phyloP scores from a whole-genome alignment of 1,140 invertebrate genomes.

The Leptestheria dahalacensis region DNA sequence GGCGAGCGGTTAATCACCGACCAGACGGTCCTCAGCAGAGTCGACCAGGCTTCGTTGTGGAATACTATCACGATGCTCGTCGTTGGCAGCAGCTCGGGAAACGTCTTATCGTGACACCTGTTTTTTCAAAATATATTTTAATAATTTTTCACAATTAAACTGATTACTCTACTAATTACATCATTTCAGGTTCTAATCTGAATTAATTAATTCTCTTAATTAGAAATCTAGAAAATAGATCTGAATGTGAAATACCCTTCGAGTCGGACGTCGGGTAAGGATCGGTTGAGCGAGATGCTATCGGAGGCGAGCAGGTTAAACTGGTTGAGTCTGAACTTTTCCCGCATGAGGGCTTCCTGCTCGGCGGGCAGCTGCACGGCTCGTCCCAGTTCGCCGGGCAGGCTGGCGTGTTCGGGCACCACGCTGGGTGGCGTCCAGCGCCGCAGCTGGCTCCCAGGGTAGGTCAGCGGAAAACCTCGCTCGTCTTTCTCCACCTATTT shows the following conservation, averaged over 20 bases:
- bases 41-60: slow-evolving; percentile 97
- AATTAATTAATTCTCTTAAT: too few relatives aligned
- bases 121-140: slow-evolving; percentile 21
- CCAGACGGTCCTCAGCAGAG: slow-evolving; percentile 84
- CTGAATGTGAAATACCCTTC: slow-evolving; percentile 49
- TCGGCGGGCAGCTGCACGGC: slow-evolving; percentile 71
- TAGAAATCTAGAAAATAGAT: neutral
- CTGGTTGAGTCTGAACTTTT: slow-evolving; percentile 94
- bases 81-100: slow-evolving; percentile 59
- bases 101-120: slow-evolving; percentile 62
- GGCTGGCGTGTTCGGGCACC: slow-evolving; percentile 46
- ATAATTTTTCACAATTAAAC: neutral
- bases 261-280: slow-evolving; percentile 83
- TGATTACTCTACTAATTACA: too few relatives aligned
- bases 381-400: slow-evolving; percentile 75
- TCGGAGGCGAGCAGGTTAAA: slow-evolving; percentile 97
- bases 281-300: slow-evolving; percentile 91
- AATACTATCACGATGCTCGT: slow-evolving; percentile 93
- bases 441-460: slow-evolving; percentile 34
- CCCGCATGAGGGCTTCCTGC: slow-evolving; percentile 72
- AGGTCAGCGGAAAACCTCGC: slow-evolving; percentile 14
- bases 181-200: too few relatives aligned
- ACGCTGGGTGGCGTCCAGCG: slow-evolving; percentile 54
- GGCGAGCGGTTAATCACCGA: slow-evolving; percentile 90
- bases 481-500: slow-evolving; percentile 7